phyloP scores from a whole-genome alignment of 2,797 vertebrate genomes.

The Semaprochilodus insignis region DNA sequence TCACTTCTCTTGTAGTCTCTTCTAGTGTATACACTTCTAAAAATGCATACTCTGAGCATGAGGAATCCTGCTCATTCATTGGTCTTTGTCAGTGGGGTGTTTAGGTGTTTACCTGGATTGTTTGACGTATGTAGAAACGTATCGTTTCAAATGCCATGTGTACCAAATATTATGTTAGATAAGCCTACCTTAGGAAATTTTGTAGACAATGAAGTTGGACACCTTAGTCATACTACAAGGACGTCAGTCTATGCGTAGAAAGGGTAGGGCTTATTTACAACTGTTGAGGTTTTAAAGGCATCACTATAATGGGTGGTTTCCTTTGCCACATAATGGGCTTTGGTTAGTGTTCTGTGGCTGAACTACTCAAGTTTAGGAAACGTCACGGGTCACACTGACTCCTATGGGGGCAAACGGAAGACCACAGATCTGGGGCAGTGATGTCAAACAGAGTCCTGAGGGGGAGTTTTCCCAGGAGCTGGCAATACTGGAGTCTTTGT shows the following conservation, averaged over 20 bases:
- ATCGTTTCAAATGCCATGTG: neutral
- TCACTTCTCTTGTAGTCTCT: neutral
- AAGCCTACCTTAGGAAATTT: conserved; percentile 6
- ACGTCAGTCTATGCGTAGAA: too few species aligned
- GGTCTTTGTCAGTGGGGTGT: neutral
- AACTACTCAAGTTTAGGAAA: conserved; percentile 38
- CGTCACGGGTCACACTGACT: conserved; percentile 24
- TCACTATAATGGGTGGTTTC: conserved; percentile 3
- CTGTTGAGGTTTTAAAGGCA: conserved; percentile 32
- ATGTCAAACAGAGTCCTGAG: conserved; percentile 23
- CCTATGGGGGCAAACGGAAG: neutral
- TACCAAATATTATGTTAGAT: conserved; percentile 11
- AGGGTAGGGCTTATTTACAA: conserved; percentile 13
- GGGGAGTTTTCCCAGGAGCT: neutral
- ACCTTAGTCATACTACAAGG: neutral
- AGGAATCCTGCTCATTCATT: conserved; percentile 20
- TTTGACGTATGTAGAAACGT: neutral
- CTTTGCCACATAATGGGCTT: conserved; percentile 23
- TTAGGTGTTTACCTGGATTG: neutral
- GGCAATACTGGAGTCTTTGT: conserved; percentile 15
- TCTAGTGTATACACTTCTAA: neutral
- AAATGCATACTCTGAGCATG: neutral
- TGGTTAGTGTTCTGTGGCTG: conserved; percentile 37
- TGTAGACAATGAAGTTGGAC: neutral
- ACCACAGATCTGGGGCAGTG: conserved; percentile 13